phyloP scores from a whole-genome alignment of 92 coral and sea anemone species.

The Muricea muricata region DNA sequence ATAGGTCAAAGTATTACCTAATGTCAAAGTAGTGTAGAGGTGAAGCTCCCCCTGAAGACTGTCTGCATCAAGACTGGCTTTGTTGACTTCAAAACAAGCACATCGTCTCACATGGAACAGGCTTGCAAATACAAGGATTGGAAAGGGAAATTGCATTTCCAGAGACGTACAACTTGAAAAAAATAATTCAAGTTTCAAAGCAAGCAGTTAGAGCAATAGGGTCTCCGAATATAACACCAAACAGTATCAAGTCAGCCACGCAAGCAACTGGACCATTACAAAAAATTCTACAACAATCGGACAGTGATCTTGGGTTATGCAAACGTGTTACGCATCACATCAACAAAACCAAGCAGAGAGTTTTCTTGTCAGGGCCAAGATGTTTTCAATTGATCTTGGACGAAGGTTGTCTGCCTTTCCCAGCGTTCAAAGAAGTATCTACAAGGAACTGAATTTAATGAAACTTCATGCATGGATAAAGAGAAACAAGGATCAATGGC shows the following conservation, averaged over 20 bases:
- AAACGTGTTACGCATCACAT: constrained; percentile 46
- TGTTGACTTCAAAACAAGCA: constrained; percentile 25
- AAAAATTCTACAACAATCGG: constrained; percentile 44
- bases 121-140: not conserved
- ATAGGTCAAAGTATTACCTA: no score
- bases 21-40: no score
- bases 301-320: constrained; percentile 39
- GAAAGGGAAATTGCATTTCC: constrained; percentile 55
- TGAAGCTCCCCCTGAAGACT: no score
- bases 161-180: constrained; percentile 61
- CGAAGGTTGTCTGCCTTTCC: no score
- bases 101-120: constrained; percentile 64
- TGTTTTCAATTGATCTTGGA: no score
- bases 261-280: constrained; percentile 58
- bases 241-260: constrained; percentile 41
- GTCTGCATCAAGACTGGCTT: no score
- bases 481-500: no score
- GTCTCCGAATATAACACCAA: constrained; percentile 54
- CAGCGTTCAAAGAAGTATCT: no score
- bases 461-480: no score
- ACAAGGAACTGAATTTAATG: no score
- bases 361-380: constrained; percentile 22
- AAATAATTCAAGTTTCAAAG: constrained; percentile 61
- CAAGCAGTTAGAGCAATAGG: constrained; percentile 58
- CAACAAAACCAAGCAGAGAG: constrained; percentile 48